Evolutionary conservation across 2,113 vertebrate species (phyloP).

Genomic region (Zosterops borbonicus): DNA sequence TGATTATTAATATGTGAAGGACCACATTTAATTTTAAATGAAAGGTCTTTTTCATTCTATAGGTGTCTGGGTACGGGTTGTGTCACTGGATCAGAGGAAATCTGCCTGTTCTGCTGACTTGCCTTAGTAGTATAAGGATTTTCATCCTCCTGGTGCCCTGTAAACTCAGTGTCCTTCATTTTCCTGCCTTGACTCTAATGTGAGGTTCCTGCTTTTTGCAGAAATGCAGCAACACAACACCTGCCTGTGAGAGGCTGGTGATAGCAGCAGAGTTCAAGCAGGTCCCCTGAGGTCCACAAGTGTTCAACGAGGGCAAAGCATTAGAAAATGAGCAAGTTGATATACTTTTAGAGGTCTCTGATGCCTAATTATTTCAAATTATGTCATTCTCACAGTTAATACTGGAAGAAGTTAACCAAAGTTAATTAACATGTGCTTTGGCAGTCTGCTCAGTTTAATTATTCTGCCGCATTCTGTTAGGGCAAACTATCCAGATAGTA

Average conservation of each 20-base stretch:
- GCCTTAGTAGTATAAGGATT: not conserved
- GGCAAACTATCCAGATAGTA: not conserved
- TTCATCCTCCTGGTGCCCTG: not conserved
- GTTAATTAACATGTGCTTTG: conserved; percentile 43
- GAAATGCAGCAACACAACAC: not conserved
- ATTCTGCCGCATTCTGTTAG: conserved; percentile 18
- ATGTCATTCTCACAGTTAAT: not conserved
- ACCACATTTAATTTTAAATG: not conserved
- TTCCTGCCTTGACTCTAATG: not conserved
- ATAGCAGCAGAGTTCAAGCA: not conserved
- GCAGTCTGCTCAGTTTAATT: conserved; percentile 31
- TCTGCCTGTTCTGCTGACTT: not conserved
- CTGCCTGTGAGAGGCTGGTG: not conserved
- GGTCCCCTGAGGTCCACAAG: not conserved
- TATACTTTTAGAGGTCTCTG: conserved; percentile 30
- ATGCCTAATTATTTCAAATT: not conserved
- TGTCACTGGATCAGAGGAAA: not conserved
- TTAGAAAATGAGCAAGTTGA: not conserved
- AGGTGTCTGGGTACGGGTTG: not conserved
- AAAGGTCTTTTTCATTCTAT: not conserved
- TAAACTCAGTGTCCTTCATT: not conserved
- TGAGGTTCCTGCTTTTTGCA: not conserved
- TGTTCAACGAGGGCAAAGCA: not conserved
- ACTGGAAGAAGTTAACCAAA: conserved; percentile 15
- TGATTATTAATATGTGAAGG: not conserved